A percentile compares a stretch with the other conserved stretches of the same genome.
Conservation (phyloP, 2,888 invertebrate genomes). For the Mythimna loreyi region DNA sequence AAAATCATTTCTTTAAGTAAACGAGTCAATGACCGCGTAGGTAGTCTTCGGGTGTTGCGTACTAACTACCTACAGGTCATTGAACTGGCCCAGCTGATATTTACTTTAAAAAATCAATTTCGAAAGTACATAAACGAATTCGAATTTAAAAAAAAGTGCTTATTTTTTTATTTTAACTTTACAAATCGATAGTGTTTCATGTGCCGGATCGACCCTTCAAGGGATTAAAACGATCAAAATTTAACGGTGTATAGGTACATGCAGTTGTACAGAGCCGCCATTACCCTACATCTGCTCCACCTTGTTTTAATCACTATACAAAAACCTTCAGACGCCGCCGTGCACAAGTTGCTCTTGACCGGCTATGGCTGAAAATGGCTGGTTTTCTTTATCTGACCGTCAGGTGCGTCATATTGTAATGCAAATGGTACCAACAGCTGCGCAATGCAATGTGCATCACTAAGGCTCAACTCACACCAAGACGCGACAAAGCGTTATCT, state of each 20-base stretch:
- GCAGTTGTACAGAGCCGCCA: conserved; percentile 1
- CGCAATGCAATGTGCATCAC: conserved; percentile 40
- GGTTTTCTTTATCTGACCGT: conserved; percentile 30
- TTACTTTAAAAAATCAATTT: too few relatives aligned
- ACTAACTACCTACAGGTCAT: too few relatives aligned
- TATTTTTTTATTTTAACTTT: too few relatives aligned
- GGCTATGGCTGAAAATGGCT: conserved; percentile 35
- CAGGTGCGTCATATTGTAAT: conserved; percentile 61
- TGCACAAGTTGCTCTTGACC: conserved; percentile 52
- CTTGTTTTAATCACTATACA: conserved; percentile 31
- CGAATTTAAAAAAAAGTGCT: too few relatives aligned
- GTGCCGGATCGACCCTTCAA: too few relatives aligned
- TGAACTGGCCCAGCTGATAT: too few relatives aligned
- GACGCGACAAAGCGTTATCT: neutral
- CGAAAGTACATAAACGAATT: too few relatives aligned
- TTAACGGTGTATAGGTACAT: neutral
- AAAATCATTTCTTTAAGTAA: too few relatives aligned
- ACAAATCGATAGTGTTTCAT: too few relatives aligned
- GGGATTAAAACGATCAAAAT: too few relatives aligned
- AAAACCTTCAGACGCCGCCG: conserved; percentile 44
- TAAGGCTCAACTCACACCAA: conserved; percentile 1
- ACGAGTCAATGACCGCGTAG: too few relatives aligned
- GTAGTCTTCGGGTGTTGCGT: too few relatives aligned
- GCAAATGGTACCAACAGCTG: conserved; percentile 55
- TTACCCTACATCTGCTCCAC: conserved; percentile 20